Base-by-base conservation (phyloP, 2,797 vertebrate species). In the Euphonia xanthogaster region DNA sequence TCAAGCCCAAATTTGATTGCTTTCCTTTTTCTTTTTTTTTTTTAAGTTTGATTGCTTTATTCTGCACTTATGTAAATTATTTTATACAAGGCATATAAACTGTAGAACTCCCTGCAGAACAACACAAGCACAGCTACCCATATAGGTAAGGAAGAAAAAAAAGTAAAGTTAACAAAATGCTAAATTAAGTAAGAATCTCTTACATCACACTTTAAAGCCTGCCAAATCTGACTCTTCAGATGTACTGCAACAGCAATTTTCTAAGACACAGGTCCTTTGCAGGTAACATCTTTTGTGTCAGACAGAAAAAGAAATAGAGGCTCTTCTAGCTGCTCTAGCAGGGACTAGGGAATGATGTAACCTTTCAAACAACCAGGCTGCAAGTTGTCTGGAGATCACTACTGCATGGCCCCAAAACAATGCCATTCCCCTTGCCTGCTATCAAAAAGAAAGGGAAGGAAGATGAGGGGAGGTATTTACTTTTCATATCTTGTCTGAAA, bases 181-280 rank as follows among this genome's bases (percentile, higher is more conserved):
- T 94, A 96, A 96, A 96, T 96, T 94, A 94, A 96, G 91, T 84
- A 94, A 90, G 80, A 94, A 79, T 92, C 70, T 81, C 89, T 94
- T 94, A 91, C 85, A 95, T 91, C 93, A 94, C 48, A 72, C 76
- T 67, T 84, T 25, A 88, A 95, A 86, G 91, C 73, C 84, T 94
- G 96, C 94, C 96, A 91, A 96, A 90, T 63, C 91, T 86, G 82
- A 70, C 55, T 93, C 92, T 81, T 95, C 70, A 73, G 66, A 90
- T 88, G 62, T 55, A 83, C 78, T 75, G 94, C 75, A 92, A 91
- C 47, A 65, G 76, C 81, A 75, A 12, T 85, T 93, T 91, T 61
- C 62, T 81, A 68, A 94, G 73, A 84, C 68, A 74, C n/a, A 10
- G 62, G 58, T 66, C 62, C 73, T 93, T 91, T 62, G 66, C 75